These are phyloP conservation scores for Caenorhabditis briggsae DNA, from an alignment of 1,140 invertebrate species.

Conservation along the genomic window DNA sequence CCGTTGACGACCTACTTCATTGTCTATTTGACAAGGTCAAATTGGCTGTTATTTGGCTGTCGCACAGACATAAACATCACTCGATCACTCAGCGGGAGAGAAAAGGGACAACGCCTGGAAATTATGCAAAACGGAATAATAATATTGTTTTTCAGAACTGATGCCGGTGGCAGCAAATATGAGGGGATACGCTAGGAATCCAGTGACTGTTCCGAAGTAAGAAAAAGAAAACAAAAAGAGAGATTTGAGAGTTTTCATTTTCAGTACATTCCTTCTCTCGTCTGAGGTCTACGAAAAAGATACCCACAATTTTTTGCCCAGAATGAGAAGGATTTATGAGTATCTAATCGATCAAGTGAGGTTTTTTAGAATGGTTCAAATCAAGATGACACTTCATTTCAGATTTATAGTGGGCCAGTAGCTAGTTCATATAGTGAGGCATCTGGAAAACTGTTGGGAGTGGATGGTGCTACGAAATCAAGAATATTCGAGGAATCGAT, in stretches of 20 bases:
- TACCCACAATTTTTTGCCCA: not conserved
- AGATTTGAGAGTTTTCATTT: not conserved
- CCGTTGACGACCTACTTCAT: conserved; percentile 42
- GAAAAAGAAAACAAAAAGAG: not conserved
- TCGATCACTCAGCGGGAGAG: conserved; percentile 7
- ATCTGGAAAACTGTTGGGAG: conserved; percentile 33
- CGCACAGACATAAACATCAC: conserved; percentile 15
- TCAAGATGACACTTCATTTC: not conserved
- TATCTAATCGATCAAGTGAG: conserved; percentile 27
- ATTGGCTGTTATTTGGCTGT: conserved; percentile 52
- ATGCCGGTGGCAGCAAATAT: conserved; percentile 35
- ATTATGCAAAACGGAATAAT: not conserved
- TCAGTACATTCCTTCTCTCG: conserved; percentile 26
- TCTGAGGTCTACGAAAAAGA: conserved; percentile 8
- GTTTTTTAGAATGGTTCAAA: no score
- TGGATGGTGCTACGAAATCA: conserved; percentile 3
- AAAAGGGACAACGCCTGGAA: not conserved
- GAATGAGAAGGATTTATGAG: conserved; percentile 29
- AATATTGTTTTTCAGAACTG: conserved; percentile 48
- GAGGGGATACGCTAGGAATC: conserved; percentile 41
- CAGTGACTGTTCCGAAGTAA: conserved; percentile 31
- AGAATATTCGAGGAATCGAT: conserved; percentile 14
- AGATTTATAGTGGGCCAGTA: conserved; percentile 22
- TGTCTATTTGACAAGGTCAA: conserved; percentile 52
- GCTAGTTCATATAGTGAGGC: conserved; percentile 23